Base-by-base conservation (phyloP, 1,140 invertebrate genomes). In the Zaprionus nigranus region DNA sequence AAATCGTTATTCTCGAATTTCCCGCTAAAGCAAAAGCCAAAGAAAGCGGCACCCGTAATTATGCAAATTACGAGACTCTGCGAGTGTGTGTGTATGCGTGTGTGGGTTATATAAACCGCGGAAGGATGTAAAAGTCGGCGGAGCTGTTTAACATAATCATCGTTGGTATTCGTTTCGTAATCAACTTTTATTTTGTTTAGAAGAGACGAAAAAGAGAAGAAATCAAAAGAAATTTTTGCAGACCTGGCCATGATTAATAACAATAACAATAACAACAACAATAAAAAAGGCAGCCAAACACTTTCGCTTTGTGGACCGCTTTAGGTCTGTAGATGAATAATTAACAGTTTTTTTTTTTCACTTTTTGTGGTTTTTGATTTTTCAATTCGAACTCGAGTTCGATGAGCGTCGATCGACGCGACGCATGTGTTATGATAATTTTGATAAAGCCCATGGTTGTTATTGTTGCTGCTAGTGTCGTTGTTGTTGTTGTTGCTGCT, bases 371-470 rank as follows among this genome's bases (percentile, higher is more conserved):
- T 69, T 76, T 38, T 66, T 75, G 60, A 22, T 65, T 78, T 78
- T 46, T 46, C 40, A 46, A 51, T 22, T 51, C 53, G 66, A 61
- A 77, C 62, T 77, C 64, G 68, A 67, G 38, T 40, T 77, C 78
- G 68, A 67, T 68, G 65, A 59, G 64, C 36, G 3, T 17, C 58
- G n/a, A 38, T n/a, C 49, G 40, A 46, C 0, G 40, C 59, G 26
- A 46, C 36, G 36, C 46, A 74, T 75, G 53, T 79, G 58, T 67
- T 87, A 79, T 78, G 78, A 83, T 88, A 80, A 78, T 88, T 87
- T 83, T 66, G 46, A 78, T 75, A 17, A 40, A 56, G 61, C 20
- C 15, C 9, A 15, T 54, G 4, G 20, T 60, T 59, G 13, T 34
- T 57, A 24, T 66, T 58, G 40, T 30, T 30, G 28, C 9, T 30